These are phyloP conservation scores for Entomyzon cyanotis DNA, from an alignment of 2,113 vertebrate genomes.

Conservation along the genomic window DNA sequence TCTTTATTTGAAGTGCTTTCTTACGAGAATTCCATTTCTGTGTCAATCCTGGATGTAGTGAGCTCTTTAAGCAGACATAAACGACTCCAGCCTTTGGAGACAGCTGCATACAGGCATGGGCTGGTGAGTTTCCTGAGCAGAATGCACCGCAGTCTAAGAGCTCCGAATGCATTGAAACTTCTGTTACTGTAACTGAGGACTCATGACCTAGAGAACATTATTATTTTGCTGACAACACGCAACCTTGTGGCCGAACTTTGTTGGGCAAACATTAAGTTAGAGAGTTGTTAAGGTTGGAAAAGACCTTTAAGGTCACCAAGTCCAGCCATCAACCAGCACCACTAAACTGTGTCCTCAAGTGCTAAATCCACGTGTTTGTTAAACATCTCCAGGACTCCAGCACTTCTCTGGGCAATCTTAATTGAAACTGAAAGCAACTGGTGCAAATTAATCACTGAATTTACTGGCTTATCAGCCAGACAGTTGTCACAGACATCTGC, in stretches of 20 bases:
- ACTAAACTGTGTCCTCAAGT: neutral
- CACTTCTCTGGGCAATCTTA: neutral
- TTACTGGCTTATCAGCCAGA: neutral
- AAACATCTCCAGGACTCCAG: neutral
- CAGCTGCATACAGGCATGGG: neutral
- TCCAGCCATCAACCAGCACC: neutral
- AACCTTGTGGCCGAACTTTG: neutral
- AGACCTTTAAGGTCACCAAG: neutral
- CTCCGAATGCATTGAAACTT: neutral
- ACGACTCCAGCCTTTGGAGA: neutral
- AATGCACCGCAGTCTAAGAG: neutral
- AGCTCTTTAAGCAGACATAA: conserved; percentile 24
- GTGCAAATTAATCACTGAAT: neutral
- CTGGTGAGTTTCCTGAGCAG: neutral
- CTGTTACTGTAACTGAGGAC: neutral
- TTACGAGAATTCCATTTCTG: conserved; percentile 10
- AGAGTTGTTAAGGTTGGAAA: neutral
- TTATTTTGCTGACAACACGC: neutral
- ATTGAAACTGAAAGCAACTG: neutral
- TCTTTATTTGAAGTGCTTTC: conserved; percentile 44
- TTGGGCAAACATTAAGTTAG: neutral
- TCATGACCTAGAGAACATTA: accelerated
- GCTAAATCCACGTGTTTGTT: neutral
- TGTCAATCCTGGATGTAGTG: conserved; percentile 17
- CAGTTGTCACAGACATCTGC: neutral